Conservation (phyloP, 2,113 vertebrate genomes). For the Ophiodon elongatus region DNA sequence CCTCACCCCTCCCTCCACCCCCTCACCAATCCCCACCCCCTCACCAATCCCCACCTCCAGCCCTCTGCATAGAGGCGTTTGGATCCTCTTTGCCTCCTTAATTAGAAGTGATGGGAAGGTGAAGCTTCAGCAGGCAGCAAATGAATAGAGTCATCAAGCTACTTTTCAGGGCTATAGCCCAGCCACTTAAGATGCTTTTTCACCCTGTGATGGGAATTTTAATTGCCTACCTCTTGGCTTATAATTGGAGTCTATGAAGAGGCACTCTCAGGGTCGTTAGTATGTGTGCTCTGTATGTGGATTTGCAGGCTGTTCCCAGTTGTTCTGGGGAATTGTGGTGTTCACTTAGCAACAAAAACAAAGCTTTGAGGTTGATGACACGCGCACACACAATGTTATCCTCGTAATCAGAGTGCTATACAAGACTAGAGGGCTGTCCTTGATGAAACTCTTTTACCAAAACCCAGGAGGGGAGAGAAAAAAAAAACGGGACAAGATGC, state of each 20-base stretch:
- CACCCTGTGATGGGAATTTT: constrained; percentile 81
- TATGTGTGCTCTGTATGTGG: constrained; percentile 53
- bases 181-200: constrained; percentile 80
- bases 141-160: constrained; percentile 84
- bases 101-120: constrained; percentile 83
- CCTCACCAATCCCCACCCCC: constrained; percentile 1
- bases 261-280: constrained; percentile 56
- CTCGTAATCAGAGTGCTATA: constrained; percentile 49
- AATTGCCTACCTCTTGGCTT: constrained; percentile 79
- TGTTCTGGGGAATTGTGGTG: constrained; percentile 30
- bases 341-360: constrained; percentile 44
- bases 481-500: constrained; percentile 33
- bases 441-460: constrained; percentile 28
- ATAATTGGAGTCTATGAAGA: constrained; percentile 80
- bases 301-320: constrained; percentile 49
- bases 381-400: background rate
- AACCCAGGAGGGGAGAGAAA: background rate
- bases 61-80: constrained; percentile 56
- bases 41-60: constrained; percentile 29
- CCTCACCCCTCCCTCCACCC: background rate
- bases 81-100: constrained; percentile 74
- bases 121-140: constrained; percentile 81
- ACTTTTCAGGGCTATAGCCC: constrained; percentile 79
- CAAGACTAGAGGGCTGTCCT: constrained; percentile 27
- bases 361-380: constrained; percentile 33